Base-by-base conservation (phyloP, 2,113 vertebrate genomes). In the Cervus canadensis region DNA sequence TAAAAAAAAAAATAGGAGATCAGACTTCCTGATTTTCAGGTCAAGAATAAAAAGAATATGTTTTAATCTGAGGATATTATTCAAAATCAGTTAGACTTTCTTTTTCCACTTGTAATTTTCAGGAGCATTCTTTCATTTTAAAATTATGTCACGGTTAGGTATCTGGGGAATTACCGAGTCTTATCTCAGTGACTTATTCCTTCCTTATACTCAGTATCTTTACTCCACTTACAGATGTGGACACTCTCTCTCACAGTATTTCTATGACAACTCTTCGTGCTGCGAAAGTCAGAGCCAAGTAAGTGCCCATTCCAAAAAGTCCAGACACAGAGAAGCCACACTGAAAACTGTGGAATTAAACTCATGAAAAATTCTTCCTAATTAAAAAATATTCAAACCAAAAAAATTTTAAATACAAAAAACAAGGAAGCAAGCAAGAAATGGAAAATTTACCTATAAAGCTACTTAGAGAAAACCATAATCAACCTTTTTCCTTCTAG, bases 301-400 rank as follows among this genome's bases (percentile, higher is more conserved):
- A 64, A 91, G 16, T 3, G 2, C 45, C 71, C 59, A 21, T 90
- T 86, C 40, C 12, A 83, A 28, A 60, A 50, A 57, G 28, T 7
- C 45, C 59, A 62, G 30, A 74, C 48, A 95, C 33, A 60, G 0
- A 86, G 30, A n/a, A 85, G 50, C 54, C 30, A 3, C 50, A 43
- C 30, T 83, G 28, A 56, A 81, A 71, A 92, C 5, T 86, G 15
- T 33, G 23, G 15, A 76, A 81, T 21, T 92, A 48, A 62, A 81
- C 7, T 88, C 56, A 89, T 60, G n/a, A 23, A 90, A 40, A 13
- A 64, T 57, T 43, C 67, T 87, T 95, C 82, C 28, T 83, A 92
- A 92, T 89, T 92, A 56, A 83, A 93, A 96, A 90, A 28, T 28
- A 92, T 71, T 89, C 64, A 67, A 92, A 64, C 28, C 25, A 88